These are phyloP conservation scores for Tricholauxania praeusta DNA, from an alignment of 2,888 invertebrate species.

Conservation along the genomic window DNA sequence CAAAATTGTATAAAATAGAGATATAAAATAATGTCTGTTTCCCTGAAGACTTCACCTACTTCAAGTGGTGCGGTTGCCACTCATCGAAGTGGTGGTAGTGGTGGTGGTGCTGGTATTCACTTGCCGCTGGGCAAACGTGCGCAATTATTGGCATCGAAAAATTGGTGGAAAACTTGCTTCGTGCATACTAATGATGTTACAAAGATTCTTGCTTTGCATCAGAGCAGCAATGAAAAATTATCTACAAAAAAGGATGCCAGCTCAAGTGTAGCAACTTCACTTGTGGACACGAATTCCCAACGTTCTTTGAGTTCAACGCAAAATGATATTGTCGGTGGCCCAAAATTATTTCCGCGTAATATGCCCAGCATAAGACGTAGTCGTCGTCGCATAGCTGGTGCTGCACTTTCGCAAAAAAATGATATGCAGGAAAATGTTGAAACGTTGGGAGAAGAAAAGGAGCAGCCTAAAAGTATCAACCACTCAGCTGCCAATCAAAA, in stretches of 20 bases:
- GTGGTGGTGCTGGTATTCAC: constrained; percentile 24
- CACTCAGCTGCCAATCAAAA: not conserved
- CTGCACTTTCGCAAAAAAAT: not conserved
- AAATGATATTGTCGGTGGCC: constrained; percentile 49
- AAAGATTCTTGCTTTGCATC: constrained; percentile 73
- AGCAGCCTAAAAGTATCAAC: not conserved
- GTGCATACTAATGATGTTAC: constrained; percentile 81
- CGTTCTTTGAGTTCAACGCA: constrained; percentile 49
- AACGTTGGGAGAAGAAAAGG: too few relatives aligned
- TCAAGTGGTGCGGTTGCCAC: not conserved
- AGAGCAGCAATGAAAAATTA: not conserved
- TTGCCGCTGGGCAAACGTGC: constrained; percentile 49
- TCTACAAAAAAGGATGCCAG: constrained; percentile 36
- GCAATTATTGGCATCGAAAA: constrained; percentile 71
- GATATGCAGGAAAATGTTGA: too few relatives aligned
- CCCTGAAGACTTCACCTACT: constrained; percentile 2
- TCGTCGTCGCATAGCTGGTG: constrained; percentile 45
- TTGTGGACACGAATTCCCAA: constrained; percentile 47
- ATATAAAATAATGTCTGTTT: constrained; percentile 47
- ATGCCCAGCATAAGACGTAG: constrained; percentile 66
- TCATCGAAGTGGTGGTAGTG: too few relatives aligned
- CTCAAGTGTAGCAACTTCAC: constrained; percentile 38
- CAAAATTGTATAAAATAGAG: constrained; percentile 7
- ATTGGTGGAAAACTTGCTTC: constrained; percentile 90
- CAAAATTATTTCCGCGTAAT: constrained; percentile 64